Base-by-base conservation (phyloP, 2,113 vertebrate genomes). In the Ophiodon elongatus region DNA sequence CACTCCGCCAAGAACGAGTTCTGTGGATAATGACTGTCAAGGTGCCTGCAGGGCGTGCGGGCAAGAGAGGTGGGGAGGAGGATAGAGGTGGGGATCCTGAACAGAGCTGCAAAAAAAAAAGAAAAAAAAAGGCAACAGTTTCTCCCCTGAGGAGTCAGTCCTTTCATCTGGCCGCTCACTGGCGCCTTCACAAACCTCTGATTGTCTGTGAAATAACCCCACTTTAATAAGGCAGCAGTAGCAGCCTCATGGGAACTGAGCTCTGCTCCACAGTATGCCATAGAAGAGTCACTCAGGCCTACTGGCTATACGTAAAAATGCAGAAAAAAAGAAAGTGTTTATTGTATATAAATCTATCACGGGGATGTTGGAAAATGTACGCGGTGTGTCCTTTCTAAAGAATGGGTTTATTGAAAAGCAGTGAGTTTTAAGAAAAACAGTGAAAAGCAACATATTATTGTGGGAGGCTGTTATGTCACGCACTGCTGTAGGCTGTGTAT, bases 191-290 rank as follows among this genome's bases (percentile, higher is more conserved):
- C 95, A 95, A 94, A 91, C 94, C 94, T 94, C 95, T 90, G 93
- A 95, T 95, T 95, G 95, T 96, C 95, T 96, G 94, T 95, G 93
- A 95, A 95, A 95, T 94, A 94, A 93, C 91, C 92, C 92, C 91
- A 90, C 93, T 94, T 94, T 93, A 95, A 95, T 93, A 94, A 94
- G 92, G 85, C 87, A 80, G 88, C 89, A 79, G 83, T 25, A 67
- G 90, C 91, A 84, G 88, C 77, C 89, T 93, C 91, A 91, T 93
- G 94, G 93, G 93, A 94, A 94, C 91, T 33, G 73, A 91, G 86
- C 76, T 65, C 82, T 79, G 37, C 70, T 62, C 37, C 70, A 54
- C 77, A 81, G 69, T 41, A 59, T 73, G 64, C 66, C 84, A 83
- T 9, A 81, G 70, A 79, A 82, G 39, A 59, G 74, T 74, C 50